Evolutionary conservation across 2,797 vertebrate genomes (phyloP), one percentile per base, ranked within the genome.

Genomic region (Dendrocincla tyrannina): DNA sequence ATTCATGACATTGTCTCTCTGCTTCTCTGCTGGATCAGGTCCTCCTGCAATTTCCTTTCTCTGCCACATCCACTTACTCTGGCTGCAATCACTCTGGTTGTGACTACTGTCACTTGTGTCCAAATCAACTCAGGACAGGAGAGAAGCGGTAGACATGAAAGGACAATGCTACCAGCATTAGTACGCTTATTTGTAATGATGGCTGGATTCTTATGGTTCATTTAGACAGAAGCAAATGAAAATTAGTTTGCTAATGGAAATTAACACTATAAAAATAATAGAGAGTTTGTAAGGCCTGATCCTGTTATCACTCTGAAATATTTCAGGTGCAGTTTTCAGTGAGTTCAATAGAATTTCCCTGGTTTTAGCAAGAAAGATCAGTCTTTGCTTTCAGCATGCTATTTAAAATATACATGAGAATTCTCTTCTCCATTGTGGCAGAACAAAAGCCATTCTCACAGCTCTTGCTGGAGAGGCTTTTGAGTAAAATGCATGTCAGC

Each of bases 361-460:
- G 37, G 24, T 63, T 91, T 94, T 91, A 85, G 41, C 44, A 83
- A 85, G 56, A 41, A 89, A 92, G 27, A 83, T 73, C 49, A 80
- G 56, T 33, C 23, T 53, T 77, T 80, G 33, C n/a, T 89, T 94
- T 92, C 84, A 92, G 37, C 7, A 33, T 24, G 27, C 24, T 68
- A 15, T 91, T 94, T 89, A 85, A 96, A 93, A 92, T 91, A 91
- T 62, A 83, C 60, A 75, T 68, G 72, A 95, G 86, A 88, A 80
- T 80, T 77, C 33, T 79, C 4, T 32, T 80, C 39, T 92, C 81
- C n/a, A 44, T 35, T 83, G 93, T 88, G 58, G 52, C 68, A 77
- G 89, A 91, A 91, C 42, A 91, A 95, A 95, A 96, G 30, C 41
- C 39, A 39, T 85, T 89, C 84, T 92, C 77, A 62, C n/a, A 49